Evolutionary conservation across 1,140 invertebrate genomes (phyloP), one percentile per base, ranked within the genome.

Genomic region (Trachelipus rathkii): DNA sequence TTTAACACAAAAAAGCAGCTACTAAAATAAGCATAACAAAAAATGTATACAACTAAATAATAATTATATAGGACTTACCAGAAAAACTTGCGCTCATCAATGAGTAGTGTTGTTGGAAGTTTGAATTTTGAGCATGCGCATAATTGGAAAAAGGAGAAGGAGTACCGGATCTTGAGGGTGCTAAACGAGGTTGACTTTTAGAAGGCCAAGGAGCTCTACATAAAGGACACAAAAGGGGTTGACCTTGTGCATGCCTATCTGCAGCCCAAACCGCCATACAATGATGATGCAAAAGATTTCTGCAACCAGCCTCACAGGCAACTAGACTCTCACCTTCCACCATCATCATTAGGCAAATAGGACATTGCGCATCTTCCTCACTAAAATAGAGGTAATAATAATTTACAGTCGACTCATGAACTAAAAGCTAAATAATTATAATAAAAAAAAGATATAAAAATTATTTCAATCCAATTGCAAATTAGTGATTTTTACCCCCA

Each of bases 261-360:
- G 85, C 84, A 82, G 86, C 86, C 86, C 86, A 87, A 23, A 87
- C 84, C 44, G 85, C 83, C 73, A 87, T 87, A 80, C 86, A 87
- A 75, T 87, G 86, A 74, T 86, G 85, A 80, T 87, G 86, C 2
- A 87, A 82, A 60, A 84, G 82, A 80, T 87, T 87, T 45, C 85
- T 83, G 79, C 86, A 87, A 33, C 84, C 86, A 43, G 83, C 81
- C 74, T 85, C 83, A 83, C 86, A 87, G 11, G 82, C 81, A 19
- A 86, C 83, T n/a, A 87, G 75, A 81, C 84, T 85, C 79, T 87
- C 86, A 13, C 85, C 85, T 74, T 86, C 85, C 74, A 86, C 80
- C 85, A 87, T 86, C 72, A 86, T 85, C 80, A 87, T 81, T 9
- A 87, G 82, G 82, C 86, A 87, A 77, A 87, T 87, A 9, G 86